phyloP scores from a whole-genome alignment of 2,888 invertebrate species.

The Sesamia inferens region DNA sequence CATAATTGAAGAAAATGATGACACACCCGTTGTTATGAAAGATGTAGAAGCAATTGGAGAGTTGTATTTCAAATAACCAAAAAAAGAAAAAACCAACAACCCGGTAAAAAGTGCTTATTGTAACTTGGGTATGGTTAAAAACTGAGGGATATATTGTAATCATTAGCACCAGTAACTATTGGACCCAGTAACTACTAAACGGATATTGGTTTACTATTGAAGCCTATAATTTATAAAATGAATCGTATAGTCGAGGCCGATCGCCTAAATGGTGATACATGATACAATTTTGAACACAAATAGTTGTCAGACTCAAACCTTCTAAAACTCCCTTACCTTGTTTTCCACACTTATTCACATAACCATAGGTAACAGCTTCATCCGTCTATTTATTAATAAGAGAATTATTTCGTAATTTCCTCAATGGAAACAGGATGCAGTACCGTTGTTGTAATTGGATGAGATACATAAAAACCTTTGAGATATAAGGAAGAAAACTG shows the following conservation, averaged over 20 bases:
- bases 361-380: slow-evolving; percentile 42
- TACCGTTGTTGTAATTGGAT: slow-evolving; percentile 48
- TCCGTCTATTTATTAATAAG: slow-evolving; percentile 38
- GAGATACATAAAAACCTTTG: slow-evolving; percentile 26
- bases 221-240: not conserved
- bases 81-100: not conserved
- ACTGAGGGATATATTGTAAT: not conserved
- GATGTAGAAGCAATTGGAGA: not conserved
- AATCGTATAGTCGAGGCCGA: not conserved
- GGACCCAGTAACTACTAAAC: too few relatives aligned
- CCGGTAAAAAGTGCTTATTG: not conserved
- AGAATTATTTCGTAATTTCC: slow-evolving; percentile 58
- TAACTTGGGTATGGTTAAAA: not conserved
- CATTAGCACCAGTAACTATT: too few relatives aligned
- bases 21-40: not conserved
- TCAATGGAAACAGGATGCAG: slow-evolving; percentile 47
- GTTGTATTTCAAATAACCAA: not conserved
- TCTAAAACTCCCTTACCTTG: not conserved
- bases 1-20: not conserved
- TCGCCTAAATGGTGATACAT: not conserved
- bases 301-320: slow-evolving; percentile 6
- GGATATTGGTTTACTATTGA: too few relatives aligned
- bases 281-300: not conserved
- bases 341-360: slow-evolving; percentile 22
- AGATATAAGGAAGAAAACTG: slow-evolving; percentile 37